phyloP scores from a whole-genome alignment of 1,140 invertebrate genomes.

The Ceratoteleas bidentatus region DNA sequence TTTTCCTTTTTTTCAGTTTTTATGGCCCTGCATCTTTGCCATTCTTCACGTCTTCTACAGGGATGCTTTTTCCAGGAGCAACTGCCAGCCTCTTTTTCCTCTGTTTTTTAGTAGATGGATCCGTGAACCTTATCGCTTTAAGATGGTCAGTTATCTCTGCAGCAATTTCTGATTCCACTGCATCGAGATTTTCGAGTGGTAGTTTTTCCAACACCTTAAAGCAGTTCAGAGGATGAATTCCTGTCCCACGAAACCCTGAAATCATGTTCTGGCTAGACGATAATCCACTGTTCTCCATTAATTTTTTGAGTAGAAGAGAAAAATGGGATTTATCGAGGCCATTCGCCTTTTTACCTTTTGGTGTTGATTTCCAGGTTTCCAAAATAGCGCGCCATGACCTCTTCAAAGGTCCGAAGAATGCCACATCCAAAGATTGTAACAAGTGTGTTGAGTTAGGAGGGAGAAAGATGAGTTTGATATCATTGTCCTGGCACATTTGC shows the following conservation, averaged over 20 bases:
- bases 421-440: slow-evolving; percentile 24
- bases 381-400: slow-evolving; percentile 12
- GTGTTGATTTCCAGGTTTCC: slow-evolving; percentile 1
- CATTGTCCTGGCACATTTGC: slow-evolving; percentile 14
- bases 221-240: slow-evolving; percentile 33
- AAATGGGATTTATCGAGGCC: slow-evolving; percentile 11
- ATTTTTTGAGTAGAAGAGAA: slow-evolving; percentile 4
- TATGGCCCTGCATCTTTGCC: background rate
- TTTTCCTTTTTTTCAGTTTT: slow-evolving; percentile 19
- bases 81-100: slow-evolving; percentile 24
- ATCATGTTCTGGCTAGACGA: slow-evolving; percentile 18
- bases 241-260: slow-evolving; percentile 27
- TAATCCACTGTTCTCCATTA: too few species aligned
- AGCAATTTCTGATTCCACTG: slow-evolving; percentile 2
- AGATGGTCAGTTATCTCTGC: slow-evolving; percentile 21
- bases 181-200: slow-evolving; percentile 23
- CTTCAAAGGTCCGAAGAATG: slow-evolving; percentile 18
- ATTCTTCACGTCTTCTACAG: slow-evolving; percentile 1
- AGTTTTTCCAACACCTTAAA: slow-evolving; percentile 26
- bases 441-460: slow-evolving; percentile 23
- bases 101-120: slow-evolving; percentile 9
- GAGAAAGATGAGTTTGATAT: slow-evolving; percentile 28
- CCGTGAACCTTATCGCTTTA: slow-evolving; percentile 24
- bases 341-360: background rate
- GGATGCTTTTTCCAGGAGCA: slow-evolving; percentile 27